These are phyloP conservation scores for Pseudanteris insignis DNA, from an alignment of 2,888 invertebrate genomes.

Conservation along the genomic window DNA sequence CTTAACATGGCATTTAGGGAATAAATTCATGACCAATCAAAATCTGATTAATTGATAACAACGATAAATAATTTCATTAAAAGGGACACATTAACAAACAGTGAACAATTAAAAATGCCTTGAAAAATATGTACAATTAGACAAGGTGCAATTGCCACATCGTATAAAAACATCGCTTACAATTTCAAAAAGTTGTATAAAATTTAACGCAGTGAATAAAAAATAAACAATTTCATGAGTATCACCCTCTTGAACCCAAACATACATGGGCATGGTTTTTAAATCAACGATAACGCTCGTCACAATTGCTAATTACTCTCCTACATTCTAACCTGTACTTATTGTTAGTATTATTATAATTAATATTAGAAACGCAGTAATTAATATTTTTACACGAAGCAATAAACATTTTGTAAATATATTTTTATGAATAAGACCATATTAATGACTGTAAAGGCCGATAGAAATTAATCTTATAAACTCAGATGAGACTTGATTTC, in stretches of 20 bases:
- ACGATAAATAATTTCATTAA: slow-evolving; percentile 6
- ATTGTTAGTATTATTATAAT: neutral
- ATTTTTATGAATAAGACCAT: slow-evolving; percentile 6
- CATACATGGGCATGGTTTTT: neutral
- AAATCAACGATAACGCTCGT: neutral
- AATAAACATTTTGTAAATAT: slow-evolving; percentile 2
- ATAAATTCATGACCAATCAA: no score
- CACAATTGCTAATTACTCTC: neutral
- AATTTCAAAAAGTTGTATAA: slow-evolving; percentile 6
- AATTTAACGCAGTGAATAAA: slow-evolving; percentile 5
- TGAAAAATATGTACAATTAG: slow-evolving; percentile 19
- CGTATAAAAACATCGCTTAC: neutral
- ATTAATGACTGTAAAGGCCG: neutral
- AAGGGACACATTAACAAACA: slow-evolving; percentile 7
- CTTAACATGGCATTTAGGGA: no score
- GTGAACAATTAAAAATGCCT: slow-evolving; percentile 5
- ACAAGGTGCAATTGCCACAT: neutral
- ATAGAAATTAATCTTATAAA: slow-evolving; percentile 1
- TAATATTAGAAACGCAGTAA: neutral
- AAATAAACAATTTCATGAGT: slow-evolving; percentile 6
- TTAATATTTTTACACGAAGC: slow-evolving; percentile 8
- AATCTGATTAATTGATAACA: slow-evolving; percentile 10
- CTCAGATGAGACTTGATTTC: slow-evolving; percentile 1
- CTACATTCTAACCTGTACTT: neutral
- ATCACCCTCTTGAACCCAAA: slow-evolving; percentile 1